These are phyloP conservation scores for Proisotoma minuta DNA, from an alignment of 2,888 invertebrate genomes.

Conservation along the genomic window DNA sequence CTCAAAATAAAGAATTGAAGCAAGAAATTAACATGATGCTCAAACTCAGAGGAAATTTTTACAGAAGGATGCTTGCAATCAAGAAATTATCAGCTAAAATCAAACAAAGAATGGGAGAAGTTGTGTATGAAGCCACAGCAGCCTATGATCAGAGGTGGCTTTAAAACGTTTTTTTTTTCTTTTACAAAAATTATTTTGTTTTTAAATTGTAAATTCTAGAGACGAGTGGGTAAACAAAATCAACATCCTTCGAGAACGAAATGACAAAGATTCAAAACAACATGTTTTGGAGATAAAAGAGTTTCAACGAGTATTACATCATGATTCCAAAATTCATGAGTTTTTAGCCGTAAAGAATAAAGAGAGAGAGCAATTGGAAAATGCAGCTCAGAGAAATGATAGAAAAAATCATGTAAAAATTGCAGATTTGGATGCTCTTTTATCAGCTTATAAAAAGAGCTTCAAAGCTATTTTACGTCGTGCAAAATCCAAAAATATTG, in stretches of 20 bases:
- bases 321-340: slow-evolving; percentile 34
- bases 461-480: slow-evolving; percentile 32
- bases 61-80: slow-evolving; percentile 28
- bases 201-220: slow-evolving; percentile 6
- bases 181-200: not conserved
- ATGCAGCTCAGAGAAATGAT: slow-evolving; percentile 23
- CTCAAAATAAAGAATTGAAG: slow-evolving; percentile 31
- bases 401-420: slow-evolving; percentile 30
- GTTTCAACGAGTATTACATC: slow-evolving; percentile 31
- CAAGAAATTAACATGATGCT: slow-evolving; percentile 41
- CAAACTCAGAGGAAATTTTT: slow-evolving; percentile 37
- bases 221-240: slow-evolving; percentile 36
- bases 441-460: slow-evolving; percentile 30
- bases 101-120: slow-evolving; percentile 36
- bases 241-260: slow-evolving; percentile 31
- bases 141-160: slow-evolving; percentile 37
- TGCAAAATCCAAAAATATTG: slow-evolving; percentile 30
- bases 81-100: slow-evolving; percentile 30
- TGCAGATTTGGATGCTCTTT: slow-evolving; percentile 24
- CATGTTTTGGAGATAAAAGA: slow-evolving; percentile 42
- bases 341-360: slow-evolving; percentile 35
- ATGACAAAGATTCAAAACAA: slow-evolving; percentile 38
- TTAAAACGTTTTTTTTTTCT: not conserved
- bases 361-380: slow-evolving; percentile 28
- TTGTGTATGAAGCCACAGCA: slow-evolving; percentile 35